Conservation (phyloP, 1,140 invertebrate genomes). For the Yoshiicerus persimilis region DNA sequence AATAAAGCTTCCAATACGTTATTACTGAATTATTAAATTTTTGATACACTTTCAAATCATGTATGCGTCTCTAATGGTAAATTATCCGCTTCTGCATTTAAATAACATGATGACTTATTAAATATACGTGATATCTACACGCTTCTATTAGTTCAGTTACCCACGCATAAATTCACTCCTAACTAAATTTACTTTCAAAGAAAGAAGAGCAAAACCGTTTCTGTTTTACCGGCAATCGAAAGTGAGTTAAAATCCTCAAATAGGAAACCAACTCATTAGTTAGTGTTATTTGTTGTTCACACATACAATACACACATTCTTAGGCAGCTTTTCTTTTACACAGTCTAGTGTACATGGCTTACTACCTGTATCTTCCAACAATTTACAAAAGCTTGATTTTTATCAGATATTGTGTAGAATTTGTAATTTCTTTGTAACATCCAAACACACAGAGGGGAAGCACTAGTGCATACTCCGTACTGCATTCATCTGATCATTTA, state of each 20-base stretch:
- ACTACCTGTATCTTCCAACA: too few species aligned
- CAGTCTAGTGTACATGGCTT: not conserved
- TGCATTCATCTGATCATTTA: not conserved
- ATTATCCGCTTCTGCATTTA: not conserved
- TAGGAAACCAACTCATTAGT: not conserved
- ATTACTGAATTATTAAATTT: too few species aligned
- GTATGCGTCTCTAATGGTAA: not conserved
- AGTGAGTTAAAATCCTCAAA: not conserved
- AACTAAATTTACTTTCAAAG: not conserved
- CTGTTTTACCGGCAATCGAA: not conserved
- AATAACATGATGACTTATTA: not conserved
- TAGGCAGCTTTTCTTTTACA: not conserved
- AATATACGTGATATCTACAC: not conserved
- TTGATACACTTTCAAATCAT: not conserved
- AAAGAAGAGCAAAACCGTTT: not conserved
- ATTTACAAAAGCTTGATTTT: not conserved
- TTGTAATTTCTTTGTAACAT: not conserved
- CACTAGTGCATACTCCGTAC: not conserved
- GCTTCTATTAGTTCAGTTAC: not conserved
- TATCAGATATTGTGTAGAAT: not conserved
- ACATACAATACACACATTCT: not conserved
- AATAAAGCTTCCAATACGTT: too few species aligned
- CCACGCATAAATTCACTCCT: not conserved
- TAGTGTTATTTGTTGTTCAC: not conserved
- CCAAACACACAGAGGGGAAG: not conserved